Base-by-base conservation (phyloP, 2,888 invertebrate species). In the Nasonovia ribisnigri region DNA sequence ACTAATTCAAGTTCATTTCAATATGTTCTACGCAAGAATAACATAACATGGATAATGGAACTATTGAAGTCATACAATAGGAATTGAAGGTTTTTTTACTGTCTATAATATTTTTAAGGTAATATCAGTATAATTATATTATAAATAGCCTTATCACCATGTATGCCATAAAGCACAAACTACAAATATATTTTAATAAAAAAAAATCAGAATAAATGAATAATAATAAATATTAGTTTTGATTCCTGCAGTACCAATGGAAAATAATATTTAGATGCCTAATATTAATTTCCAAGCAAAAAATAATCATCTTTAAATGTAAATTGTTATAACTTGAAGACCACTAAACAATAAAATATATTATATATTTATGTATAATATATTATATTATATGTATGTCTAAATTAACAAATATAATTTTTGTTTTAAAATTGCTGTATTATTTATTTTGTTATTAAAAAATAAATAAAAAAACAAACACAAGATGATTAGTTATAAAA, bases 391-490 rank as follows among this genome's bases (percentile, higher is more conserved):
- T 29, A 29, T 60, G 29, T 60, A 29, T 60, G 29, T 29, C 11
- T 29, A 29, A 60, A 60, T 11, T 84, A 84, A 36, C 43, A 84
- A 42, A 84, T 20, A 84, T 43, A 24, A 42, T 84, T 24, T 46
- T 86, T 11, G 29, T 48, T n/a, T 48, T 87, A 29, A 29, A 26
- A 84, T 36, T n/a, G 29, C 1, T n/a, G 20, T 10, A 36, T 77
- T 48, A 51, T 84, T 51, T 54, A 77, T 91, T 91, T 5, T 57
- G 24, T 57, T 84, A 91, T 91, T 43, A 57, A n/a, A n/a, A 91
- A 46, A 84, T 43, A 84, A 51, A 36, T 43, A 67, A 77, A 67
- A 60, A 20, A 77, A 54, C 36, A 54, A 54, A 91, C 84, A 91
- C 84, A 57, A 57, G n/a, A 48, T 36, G 10, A 54, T 91, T 54